Evolutionary conservation across 2,113 vertebrate species (phyloP).

Genomic region (Rhinopomastus cyanomelas): DNA sequence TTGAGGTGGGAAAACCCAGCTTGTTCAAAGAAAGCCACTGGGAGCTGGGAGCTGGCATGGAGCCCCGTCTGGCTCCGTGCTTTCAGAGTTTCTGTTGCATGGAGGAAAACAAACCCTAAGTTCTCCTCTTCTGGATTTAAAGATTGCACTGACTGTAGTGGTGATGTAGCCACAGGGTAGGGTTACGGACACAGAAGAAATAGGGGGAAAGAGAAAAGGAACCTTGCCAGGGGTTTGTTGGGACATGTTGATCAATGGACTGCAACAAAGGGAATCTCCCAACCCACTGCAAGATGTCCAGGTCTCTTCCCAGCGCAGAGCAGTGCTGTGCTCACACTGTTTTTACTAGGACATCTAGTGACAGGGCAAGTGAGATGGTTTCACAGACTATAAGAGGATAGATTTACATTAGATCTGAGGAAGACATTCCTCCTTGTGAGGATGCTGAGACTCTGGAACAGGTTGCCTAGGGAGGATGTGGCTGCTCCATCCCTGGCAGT

Average conservation of each 20-base stretch:
- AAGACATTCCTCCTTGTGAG: too few species aligned
- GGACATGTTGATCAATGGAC: fast-evolving
- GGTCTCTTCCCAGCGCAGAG: not conserved
- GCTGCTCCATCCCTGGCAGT: too few species aligned
- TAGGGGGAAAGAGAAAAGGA: not conserved
- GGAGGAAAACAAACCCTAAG: not conserved
- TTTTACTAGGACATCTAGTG: too few species aligned
- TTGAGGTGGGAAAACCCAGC: conserved; percentile 7
- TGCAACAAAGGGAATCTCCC: not conserved
- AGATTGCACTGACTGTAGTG: not conserved
- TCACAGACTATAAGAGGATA: too few species aligned
- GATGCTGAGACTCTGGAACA: too few species aligned
- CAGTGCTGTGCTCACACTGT: not conserved
- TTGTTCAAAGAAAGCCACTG: not conserved
- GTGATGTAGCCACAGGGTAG: not conserved
- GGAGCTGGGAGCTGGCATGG: not conserved
- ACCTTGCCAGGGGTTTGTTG: not conserved
- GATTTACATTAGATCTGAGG: too few species aligned
- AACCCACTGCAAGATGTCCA: fast-evolving
- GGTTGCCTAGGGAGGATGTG: too few species aligned
- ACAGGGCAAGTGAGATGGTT: too few species aligned
- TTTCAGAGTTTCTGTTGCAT: not conserved
- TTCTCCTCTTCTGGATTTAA: not conserved
- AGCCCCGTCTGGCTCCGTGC: fast-evolving
- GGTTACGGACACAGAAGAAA: not conserved